phyloP scores from a whole-genome alignment of 1,140 invertebrate genomes.

The Ctenoplectra terminalis region DNA sequence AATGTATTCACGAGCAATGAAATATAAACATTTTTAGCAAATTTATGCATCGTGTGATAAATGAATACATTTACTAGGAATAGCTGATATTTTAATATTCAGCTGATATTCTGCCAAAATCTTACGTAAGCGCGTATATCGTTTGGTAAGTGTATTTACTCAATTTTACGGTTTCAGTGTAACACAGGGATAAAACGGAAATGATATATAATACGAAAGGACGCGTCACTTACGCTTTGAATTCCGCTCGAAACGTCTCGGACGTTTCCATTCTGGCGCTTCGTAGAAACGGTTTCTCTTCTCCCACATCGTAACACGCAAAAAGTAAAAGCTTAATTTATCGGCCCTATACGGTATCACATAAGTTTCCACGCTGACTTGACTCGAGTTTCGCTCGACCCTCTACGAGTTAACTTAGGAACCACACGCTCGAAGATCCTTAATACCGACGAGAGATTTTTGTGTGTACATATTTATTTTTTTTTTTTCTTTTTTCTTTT shows the following conservation, averaged over 20 bases:
- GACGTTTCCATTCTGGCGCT: not conserved
- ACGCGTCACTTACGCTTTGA: conserved; percentile 3
- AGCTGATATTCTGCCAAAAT: no score
- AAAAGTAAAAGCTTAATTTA: conserved; percentile 56
- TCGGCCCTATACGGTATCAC: conserved; percentile 59
- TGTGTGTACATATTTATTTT: not conserved
- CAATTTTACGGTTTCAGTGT: no score
- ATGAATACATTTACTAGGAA: no score
- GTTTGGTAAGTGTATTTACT: no score
- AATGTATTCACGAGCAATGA: no score
- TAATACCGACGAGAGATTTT: conserved; percentile 54
- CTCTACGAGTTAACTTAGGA: conserved; percentile 66
- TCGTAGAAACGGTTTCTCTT: not conserved
- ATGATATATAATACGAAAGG: not conserved
- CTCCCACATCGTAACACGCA: conserved; percentile 1
- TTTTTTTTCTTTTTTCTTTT: not conserved
- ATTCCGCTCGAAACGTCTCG: not conserved
- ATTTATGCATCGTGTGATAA: no score
- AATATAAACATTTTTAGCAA: no score
- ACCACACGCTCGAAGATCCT: conserved; percentile 67
- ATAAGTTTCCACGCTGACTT: conserved; percentile 63
- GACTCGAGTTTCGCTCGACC: conserved; percentile 43
- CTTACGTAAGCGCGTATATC: no score
- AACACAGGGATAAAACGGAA: not conserved
- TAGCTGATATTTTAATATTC: no score